These are phyloP conservation scores for Cairina moschata DNA, from an alignment of 2,113 vertebrate genomes.

Conservation along the genomic window DNA sequence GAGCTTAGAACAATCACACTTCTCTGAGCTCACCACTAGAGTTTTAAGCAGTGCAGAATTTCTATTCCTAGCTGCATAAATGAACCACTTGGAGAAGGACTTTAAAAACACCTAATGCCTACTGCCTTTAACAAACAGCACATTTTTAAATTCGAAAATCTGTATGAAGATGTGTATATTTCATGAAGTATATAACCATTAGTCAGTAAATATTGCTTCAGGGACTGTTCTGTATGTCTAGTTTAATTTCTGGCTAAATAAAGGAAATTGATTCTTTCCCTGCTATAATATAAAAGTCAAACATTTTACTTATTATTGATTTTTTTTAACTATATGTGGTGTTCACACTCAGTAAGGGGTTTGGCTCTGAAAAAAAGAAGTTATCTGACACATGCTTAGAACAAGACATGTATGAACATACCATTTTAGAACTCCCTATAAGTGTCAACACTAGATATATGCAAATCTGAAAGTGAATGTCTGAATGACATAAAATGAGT, in stretches of 20 bases:
- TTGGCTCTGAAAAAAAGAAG: not conserved
- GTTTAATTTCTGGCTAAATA: not conserved
- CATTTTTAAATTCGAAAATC: not conserved
- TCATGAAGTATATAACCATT: not conserved
- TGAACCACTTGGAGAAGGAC: conserved; percentile 9
- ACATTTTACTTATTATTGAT: not conserved
- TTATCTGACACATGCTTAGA: not conserved
- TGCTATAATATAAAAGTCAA: not conserved
- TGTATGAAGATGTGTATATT: not conserved
- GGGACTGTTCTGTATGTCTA: not conserved
- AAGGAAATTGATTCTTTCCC: not conserved
- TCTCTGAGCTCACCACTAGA: not conserved
- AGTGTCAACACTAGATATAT: not conserved
- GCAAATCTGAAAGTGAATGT: not conserved
- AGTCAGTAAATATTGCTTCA: not conserved
- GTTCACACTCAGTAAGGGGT: not conserved
- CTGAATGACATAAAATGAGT: not conserved
- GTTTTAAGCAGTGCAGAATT: not conserved
- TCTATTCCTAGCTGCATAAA: not conserved
- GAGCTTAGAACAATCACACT: conserved; percentile 13
- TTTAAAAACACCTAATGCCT: not conserved
- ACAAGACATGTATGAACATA: not conserved
- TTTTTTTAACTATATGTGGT: not conserved
- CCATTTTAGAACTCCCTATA: not conserved
- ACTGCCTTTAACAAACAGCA: not conserved